Evolutionary conservation across 2,797 vertebrate genomes (phyloP), one percentile per base, ranked within the genome.

Genomic region (Lacerta viridis): DNA sequence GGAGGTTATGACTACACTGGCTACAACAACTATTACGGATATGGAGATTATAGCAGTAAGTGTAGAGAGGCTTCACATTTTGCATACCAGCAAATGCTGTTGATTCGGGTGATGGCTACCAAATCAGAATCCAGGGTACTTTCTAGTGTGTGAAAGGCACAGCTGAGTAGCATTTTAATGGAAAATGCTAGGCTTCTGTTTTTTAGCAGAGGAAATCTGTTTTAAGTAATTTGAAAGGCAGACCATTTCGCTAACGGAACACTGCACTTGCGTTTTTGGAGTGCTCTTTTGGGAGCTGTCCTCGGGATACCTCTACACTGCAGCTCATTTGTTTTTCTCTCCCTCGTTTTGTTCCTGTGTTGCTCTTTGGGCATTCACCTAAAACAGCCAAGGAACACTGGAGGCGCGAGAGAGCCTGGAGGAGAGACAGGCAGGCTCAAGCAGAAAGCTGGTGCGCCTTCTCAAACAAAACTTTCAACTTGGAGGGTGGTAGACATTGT

Each of bases 1-100:
- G 98, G 98, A 95, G 98, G 98, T 95, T 99, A 99, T 94, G 99
- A 99, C 97, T 99, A 99, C 97, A 97, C 98, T 95, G 98, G 98
- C 96, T 99, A 99, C 98, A 99, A 99, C 98, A 99, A 98, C 98
- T 99, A 99, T 96, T 99, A 99, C 92, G 99, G 99, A 97, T 99
- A 99, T 96, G 98, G 98, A 96, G 98, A 99, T 97, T 99, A 99
- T 98, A 98, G 98, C 97, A 98, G 99, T 99, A 97, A 98, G 98
- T 98, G 95, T 91, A 89, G 86, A 94, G 74, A 89, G 92, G 15
- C 3, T 55, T n/a, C 13, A 39, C 39, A 39, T 36, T 84, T 18
- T 33, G 59, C 79, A 80, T 74, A 27, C 20, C 43, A 46, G 41
- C 15, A 72, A 41, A 61, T 10, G 5, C 7, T 33, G 8, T 55